Percentiles rank a stretch among this genome's conserved stretches.
Conservation (phyloP, 2,113 vertebrate genomes). For the Hippocampus guttulatus region DNA sequence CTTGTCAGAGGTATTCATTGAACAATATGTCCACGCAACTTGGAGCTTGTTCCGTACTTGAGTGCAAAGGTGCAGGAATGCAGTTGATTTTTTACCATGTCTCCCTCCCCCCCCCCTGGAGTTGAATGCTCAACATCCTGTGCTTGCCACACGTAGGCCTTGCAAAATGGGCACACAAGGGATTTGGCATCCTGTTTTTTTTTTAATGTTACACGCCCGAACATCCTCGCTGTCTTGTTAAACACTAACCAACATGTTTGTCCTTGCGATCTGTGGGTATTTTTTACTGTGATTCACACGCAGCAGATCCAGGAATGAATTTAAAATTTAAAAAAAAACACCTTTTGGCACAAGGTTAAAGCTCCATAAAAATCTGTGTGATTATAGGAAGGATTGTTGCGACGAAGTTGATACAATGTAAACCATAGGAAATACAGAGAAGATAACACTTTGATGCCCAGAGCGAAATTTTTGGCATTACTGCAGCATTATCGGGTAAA, state of each 20-base stretch:
- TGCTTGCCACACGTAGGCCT: slow-evolving; percentile 26
- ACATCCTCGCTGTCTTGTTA: slow-evolving; percentile 27
- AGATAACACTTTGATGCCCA: neutral
- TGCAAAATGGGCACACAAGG: slow-evolving; percentile 39
- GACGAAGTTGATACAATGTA: neutral
- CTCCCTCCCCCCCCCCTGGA: neutral
- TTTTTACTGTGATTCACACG: neutral
- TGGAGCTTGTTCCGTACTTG: neutral
- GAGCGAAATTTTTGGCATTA: neutral
- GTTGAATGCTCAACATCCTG: slow-evolving; percentile 29
- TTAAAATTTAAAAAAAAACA: no score
- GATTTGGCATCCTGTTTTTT: slow-evolving; percentile 45
- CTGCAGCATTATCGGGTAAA: neutral
- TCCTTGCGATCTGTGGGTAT: neutral
- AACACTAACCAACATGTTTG: slow-evolving; percentile 41
- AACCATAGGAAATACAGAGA: neutral
- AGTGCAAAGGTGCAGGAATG: slow-evolving; percentile 2
- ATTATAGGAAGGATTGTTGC: neutral
- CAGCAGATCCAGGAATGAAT: neutral
- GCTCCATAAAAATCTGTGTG: no score
- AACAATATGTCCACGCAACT: neutral
- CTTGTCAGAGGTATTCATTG: neutral
- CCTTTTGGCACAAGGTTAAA: no score
- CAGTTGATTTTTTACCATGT: slow-evolving; percentile 28
- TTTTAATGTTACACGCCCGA: slow-evolving; percentile 18